Evolutionary conservation across 2,888 invertebrate genomes (phyloP), one percentile per base, ranked within the genome.

Genomic region (Nebria brevicollis): DNA sequence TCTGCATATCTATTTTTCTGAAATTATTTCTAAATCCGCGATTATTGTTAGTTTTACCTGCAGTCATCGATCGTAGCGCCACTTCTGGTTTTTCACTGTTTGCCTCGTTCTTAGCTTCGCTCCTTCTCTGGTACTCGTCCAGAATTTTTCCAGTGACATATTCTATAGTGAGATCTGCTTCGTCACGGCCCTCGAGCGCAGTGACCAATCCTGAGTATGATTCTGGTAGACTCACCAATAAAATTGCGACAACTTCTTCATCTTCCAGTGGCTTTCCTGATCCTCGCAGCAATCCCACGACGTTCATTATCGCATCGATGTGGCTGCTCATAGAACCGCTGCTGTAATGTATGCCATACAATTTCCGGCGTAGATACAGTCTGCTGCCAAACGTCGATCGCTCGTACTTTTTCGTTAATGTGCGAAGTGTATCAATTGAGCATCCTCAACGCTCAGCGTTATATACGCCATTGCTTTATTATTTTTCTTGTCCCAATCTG

Each of bases 381-480:
- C 73, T 73, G 73, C 41, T 73, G 5, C 43, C 73, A 42, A 73
- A 73, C 42, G 73, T 73, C 43, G 77, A 77, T 64, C 77, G 43
- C n/a, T 77, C 77, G 42, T 77, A 77, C 73, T 72, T 81, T 66
- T 73, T 82, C 13, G 64, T 41, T 6, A 77, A 15, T 74, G 72
- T 20, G 73, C 65, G 54, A 77, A 54, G 41, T 77, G 82, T 26
- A 82, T 77, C n/a, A 82, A 42, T 73, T 82, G 77, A 13, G 10
- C 25, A 54, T 82, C 66, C 66, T 82, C 82, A 7, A 82, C 82
- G 41, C 76, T 82, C 66, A 82, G 26, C 13, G 73, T 77, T n/a
- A 73, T 82, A 13, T 66, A 66, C 41, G 74, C 82, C 74, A 77
- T 70, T 13, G 82, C 82, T 25, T 82, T 77, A 42, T 82, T 77